phyloP scores from a whole-genome alignment of 2,888 invertebrate genomes.

The Sesamia inferens region DNA sequence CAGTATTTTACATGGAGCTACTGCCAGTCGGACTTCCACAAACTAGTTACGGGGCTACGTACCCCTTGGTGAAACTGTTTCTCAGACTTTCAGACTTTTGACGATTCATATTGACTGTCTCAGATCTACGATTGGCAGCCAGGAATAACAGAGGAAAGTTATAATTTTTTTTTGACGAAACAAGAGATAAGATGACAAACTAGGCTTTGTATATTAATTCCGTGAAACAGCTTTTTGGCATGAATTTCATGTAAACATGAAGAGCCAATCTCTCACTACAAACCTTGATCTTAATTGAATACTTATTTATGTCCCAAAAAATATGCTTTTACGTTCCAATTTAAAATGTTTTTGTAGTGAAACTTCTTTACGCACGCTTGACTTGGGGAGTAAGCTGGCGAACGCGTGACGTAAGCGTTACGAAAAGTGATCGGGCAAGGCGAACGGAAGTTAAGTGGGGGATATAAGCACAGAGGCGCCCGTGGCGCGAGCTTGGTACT shows the following conservation, averaged over 20 bases:
- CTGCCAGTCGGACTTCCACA: not conserved
- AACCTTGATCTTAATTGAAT: slow-evolving; percentile 42
- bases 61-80: not conserved
- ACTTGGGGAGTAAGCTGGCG: no score
- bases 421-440: no score
- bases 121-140: not conserved
- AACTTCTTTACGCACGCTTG: no score
- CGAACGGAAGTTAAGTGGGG: no score
- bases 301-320: slow-evolving; percentile 37
- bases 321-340: slow-evolving; percentile 14
- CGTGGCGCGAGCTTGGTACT: no score
- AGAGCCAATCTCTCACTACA: slow-evolving; percentile 34
- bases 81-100: not conserved
- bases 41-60: not conserved
- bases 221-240: slow-evolving; percentile 34
- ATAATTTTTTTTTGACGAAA: not conserved
- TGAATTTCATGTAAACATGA: slow-evolving; percentile 21
- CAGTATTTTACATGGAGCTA: not conserved
- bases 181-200: slow-evolving; percentile 4
- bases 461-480: no score
- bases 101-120: not conserved
- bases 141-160: not conserved
- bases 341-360: slow-evolving; percentile 21
- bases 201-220: slow-evolving; percentile 1
- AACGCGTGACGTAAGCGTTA: no score